Evolutionary conservation across 2,797 vertebrate species (phyloP).

Genomic region (Neosilurus hyrtlii): DNA sequence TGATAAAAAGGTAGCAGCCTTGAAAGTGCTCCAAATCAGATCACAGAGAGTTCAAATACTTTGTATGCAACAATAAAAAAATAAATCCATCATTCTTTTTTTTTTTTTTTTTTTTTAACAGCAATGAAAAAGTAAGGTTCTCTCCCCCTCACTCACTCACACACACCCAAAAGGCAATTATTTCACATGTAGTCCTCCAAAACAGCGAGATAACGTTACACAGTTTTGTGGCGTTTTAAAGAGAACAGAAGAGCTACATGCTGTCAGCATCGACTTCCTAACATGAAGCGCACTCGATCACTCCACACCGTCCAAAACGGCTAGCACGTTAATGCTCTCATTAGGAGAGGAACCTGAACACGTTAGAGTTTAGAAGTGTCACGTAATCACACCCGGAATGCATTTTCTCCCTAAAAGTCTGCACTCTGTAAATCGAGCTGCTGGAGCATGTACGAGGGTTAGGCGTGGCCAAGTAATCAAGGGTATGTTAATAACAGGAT

Average conservation of each 20-base stretch:
- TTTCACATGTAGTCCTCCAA: slow-evolving; percentile 48
- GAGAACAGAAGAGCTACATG: slow-evolving; percentile 46
- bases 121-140: slow-evolving; percentile 49
- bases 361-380: neutral
- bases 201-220: slow-evolving; percentile 43
- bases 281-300: neutral
- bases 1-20: slow-evolving; percentile 61
- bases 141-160: neutral
- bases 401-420: neutral
- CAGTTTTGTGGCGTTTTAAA: slow-evolving; percentile 47
- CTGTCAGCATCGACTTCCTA: neutral
- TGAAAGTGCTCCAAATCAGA: slow-evolving; percentile 59
- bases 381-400: neutral
- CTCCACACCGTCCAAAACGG: neutral
- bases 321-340: neutral
- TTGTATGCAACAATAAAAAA: slow-evolving; percentile 58
- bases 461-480: neutral
- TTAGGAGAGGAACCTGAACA: neutral
- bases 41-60: slow-evolving; percentile 57
- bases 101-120: slow-evolving; percentile 29
- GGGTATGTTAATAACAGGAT: neutral
- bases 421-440: neutral
- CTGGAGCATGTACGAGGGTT: no score
- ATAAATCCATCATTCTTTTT: slow-evolving; percentile 48
- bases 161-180: slow-evolving; percentile 50